Base-by-base conservation (phyloP, 2,113 vertebrate species). In the Cyprinus carpio region DNA sequence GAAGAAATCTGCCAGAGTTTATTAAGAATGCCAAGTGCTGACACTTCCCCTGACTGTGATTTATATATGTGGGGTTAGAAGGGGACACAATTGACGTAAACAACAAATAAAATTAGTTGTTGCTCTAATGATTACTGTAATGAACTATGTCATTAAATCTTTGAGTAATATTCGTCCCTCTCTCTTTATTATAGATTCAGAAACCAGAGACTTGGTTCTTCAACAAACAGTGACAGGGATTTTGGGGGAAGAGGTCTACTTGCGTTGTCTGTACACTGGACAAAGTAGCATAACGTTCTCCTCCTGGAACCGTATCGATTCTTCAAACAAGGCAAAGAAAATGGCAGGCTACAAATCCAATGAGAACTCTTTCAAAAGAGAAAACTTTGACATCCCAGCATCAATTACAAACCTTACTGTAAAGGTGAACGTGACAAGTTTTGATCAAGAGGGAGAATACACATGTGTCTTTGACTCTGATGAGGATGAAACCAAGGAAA, bases 351-450 rank as follows among this genome's bases (percentile, higher is more conserved):
- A 91, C 84, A 69, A 4, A 54, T 65, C 0, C 0, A 10, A 3
- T 10, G 9, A 0, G 0, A 60, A 3, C 0, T 10, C 71, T 0
- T 91, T 87, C 15, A 40, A 0, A 2, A 78, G 27, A 1, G 9
- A 78, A 2, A 78, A 64, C 79, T 90, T 94, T 81, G 89, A 87
- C 7, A 0, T 6, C 0, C 92, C 93, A 0, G 88, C 56, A 8
- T 94, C 93, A 11, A 0, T 15, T 71, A 91, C 87, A 86, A 94
- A 95, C 91, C 92, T 94, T 82, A 94, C 94, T 2, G 88, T 93
- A 34, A 86, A 37, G 81, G 84, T 92, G 88, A 86, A 0, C 0
- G 86, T 94, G 40, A 78, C 82, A 51, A 88, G 87, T 54, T 82
- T 94, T 43, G 89, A 91, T 0, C 79, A n/a, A 7, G 92, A 93